Evolutionary conservation across 2,888 invertebrate species (phyloP).

Genomic region (Apotomis capreana): DNA sequence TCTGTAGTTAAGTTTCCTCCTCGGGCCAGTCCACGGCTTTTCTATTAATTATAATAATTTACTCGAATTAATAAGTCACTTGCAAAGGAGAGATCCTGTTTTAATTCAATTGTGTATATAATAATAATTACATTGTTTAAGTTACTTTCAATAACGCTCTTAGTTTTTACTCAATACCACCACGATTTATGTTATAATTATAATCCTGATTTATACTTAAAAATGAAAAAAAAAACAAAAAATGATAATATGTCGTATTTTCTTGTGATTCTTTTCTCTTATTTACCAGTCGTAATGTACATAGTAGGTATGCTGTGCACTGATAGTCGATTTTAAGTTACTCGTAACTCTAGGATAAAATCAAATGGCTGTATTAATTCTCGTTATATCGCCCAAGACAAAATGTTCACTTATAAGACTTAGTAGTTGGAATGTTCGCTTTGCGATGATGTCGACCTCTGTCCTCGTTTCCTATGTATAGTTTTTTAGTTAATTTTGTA

Average conservation of each 20-base stretch:
- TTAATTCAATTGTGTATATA: constrained; percentile 45
- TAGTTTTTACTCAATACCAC: constrained; percentile 69
- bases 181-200: constrained; percentile 60
- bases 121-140: constrained; percentile 29
- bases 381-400: constrained; percentile 63
- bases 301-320: constrained; percentile 77
- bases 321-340: constrained; percentile 77
- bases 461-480: constrained; percentile 60
- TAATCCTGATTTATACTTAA: constrained; percentile 61
- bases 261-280: constrained; percentile 58
- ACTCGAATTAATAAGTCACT: constrained; percentile 41
- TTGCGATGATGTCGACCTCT: constrained; percentile 52
- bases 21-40: constrained; percentile 63
- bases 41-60: constrained; percentile 41
- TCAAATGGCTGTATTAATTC: constrained; percentile 75
- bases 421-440: constrained; percentile 59
- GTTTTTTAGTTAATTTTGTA: constrained; percentile 62
- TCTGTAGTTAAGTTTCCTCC: constrained; percentile 64
- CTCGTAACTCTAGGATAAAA: constrained; percentile 64
- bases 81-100: constrained; percentile 45
- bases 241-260: constrained; percentile 56
- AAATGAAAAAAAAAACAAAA: constrained; percentile 63
- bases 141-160: constrained; percentile 61
- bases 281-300: constrained; percentile 72
- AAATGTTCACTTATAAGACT: constrained; percentile 62